Evolutionary conservation across 2,888 invertebrate genomes (phyloP), one percentile per base, ranked within the genome.

Genomic region (Apodemia zela): DNA sequence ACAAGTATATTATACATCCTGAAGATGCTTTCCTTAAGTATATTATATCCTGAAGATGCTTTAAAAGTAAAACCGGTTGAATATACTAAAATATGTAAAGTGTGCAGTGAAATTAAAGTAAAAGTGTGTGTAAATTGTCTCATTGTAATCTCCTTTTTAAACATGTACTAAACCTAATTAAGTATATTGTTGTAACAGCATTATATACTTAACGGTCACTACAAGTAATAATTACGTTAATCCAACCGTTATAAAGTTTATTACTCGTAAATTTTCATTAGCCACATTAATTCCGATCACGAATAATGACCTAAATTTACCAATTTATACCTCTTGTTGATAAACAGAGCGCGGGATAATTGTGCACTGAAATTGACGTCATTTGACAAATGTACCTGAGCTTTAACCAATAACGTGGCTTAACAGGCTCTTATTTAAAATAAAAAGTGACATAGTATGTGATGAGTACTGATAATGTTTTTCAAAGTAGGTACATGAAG

Each of bases 271-370:
- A 54, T 54, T 54, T 21, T 58, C 58, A 62, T 62, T 25, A 58
- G 45, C 29, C 25, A 42, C 59, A 62, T 62, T 29, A 62, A 62
- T 62, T 62, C 62, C 45, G 29, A 62, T 63, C 63, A 63, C 49
- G 59, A 66, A 63, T 63, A 62, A 65, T 65, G 66, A 66, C 67
- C 68, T 61, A 64, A 66, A 67, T 66, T 63, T 67, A 63, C 58
- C 63, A 65, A 66, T 69, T 67, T 69, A 66, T 63, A 67, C 57
- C 66, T 63, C 66, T 69, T 63, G 66, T 65, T 58, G 59, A 59
- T 65, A 67, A 69, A 67, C 62, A 69, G 65, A 62, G 64, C 65
- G 59, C 63, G 62, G 38, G 66, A 66, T 65, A 68, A 65, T 65
- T 63, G 63, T 63, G 61, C 61, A 54, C 33, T 7, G 59, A 59